phyloP scores from a whole-genome alignment of 2,113 vertebrate genomes.

The Engystomops pustulosus region DNA sequence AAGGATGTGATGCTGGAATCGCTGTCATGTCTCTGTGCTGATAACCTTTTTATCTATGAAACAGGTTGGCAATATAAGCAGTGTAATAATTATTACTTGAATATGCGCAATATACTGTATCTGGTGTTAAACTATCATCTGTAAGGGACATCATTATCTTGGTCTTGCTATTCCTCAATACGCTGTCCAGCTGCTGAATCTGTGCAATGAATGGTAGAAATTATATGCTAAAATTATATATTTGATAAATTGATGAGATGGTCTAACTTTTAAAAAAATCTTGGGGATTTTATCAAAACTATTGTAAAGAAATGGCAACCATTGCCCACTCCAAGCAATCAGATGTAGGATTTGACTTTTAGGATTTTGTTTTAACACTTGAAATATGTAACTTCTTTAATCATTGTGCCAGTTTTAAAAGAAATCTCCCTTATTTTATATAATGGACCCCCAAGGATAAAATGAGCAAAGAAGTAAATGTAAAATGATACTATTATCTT shows the following conservation, averaged over 20 bases:
- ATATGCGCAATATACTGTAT: not conserved
- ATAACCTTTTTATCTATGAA: too few relatives aligned
- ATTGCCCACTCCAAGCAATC: not conserved
- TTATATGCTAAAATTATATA: not conserved
- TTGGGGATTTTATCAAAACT: not conserved
- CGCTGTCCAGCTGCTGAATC: conserved; percentile 41
- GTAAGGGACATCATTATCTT: not conserved
- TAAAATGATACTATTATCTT: too few relatives aligned
- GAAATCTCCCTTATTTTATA: not conserved
- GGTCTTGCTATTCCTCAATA: not conserved
- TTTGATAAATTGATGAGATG: not conserved
- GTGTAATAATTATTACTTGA: not conserved
- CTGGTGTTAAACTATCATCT: not conserved
- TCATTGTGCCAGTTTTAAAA: not conserved
- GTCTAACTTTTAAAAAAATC: not conserved
- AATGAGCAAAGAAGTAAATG: too few relatives aligned
- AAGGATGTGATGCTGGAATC: too few relatives aligned
- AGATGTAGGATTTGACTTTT: not conserved
- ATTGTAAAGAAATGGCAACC: not conserved
- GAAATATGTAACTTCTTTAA: not conserved
- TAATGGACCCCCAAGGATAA: too few relatives aligned
- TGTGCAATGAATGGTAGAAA: not conserved
- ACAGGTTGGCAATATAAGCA: too few relatives aligned
- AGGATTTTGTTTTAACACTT: not conserved
- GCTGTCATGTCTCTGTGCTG: too few relatives aligned